Evolutionary conservation across 2,797 vertebrate genomes (phyloP).

Genomic region (Acanthis flammea): DNA sequence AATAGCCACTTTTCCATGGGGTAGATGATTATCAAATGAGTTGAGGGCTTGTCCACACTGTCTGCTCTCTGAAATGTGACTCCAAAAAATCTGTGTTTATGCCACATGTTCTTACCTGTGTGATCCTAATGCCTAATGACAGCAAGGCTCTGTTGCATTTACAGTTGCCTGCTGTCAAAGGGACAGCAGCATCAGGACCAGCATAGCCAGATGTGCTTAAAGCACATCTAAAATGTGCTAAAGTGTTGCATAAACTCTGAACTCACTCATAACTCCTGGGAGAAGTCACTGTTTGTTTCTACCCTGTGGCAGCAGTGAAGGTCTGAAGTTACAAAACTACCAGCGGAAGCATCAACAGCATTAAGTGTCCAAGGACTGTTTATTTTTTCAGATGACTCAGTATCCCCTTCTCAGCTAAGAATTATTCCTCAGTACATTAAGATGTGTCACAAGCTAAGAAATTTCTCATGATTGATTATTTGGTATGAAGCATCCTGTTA

Average conservation of each 20-base stretch:
- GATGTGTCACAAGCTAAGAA: constrained; percentile 43
- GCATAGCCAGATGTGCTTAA: background rate
- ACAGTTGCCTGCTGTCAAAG: background rate
- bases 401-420: background rate
- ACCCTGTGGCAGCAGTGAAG: constrained; percentile 2
- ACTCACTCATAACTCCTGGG: background rate
- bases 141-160: background rate
- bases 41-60: background rate
- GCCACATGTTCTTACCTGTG: background rate
- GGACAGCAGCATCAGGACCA: background rate
- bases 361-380: constrained; percentile 26
- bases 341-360: background rate
- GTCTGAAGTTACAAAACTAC: constrained; percentile 20
- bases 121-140: background rate
- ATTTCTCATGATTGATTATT: background rate
- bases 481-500: constrained; percentile 30
- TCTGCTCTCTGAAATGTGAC: background rate
- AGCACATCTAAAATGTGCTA: background rate
- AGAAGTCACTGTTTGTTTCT: background rate
- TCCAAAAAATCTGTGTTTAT: background rate
- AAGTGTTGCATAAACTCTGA: background rate
- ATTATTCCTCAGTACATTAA: background rate
- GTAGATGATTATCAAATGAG: background rate
- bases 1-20: background rate
- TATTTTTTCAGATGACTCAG: constrained; percentile 61